phyloP scores from a whole-genome alignment of 2,113 vertebrate species.

The Seriola quinqueradiata region DNA sequence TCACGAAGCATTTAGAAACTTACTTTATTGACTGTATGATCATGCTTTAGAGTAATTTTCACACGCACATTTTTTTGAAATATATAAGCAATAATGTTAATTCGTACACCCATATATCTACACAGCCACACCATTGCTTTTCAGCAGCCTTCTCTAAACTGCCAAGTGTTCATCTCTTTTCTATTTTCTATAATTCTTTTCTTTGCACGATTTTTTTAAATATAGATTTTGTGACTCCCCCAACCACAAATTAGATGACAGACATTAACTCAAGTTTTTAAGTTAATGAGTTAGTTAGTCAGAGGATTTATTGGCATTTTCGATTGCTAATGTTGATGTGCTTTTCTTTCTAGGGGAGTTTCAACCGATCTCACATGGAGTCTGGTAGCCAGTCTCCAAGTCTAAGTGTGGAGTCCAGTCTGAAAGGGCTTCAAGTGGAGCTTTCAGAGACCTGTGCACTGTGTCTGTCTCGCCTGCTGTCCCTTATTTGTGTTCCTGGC shows the following conservation, averaged over 20 bases:
- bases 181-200: not conserved
- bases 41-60: not conserved
- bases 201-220: not conserved
- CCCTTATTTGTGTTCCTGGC: conserved; percentile 75
- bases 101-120: not conserved
- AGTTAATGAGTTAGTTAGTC: not conserved
- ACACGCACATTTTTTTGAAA: not conserved
- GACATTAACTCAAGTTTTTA: not conserved
- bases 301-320: not conserved
- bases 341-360: conserved; percentile 87
- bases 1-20: not conserved
- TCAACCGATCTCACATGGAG: conserved; percentile 86
- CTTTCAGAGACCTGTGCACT: conserved; percentile 92
- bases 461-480: conserved; percentile 92
- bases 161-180: not conserved
- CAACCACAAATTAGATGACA: conserved; percentile 4
- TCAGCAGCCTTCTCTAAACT: not conserved
- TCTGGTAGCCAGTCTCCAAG: conserved; percentile 84
- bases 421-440: conserved; percentile 94
- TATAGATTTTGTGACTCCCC: not conserved
- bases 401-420: conserved; percentile 89
- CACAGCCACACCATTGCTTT: too few species aligned
- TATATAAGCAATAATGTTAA: not conserved
- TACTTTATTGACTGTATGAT: not conserved
- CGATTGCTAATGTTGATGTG: not conserved